Conservation (phyloP, 2,888 invertebrate genomes). For the Hypolimnas misippus region DNA sequence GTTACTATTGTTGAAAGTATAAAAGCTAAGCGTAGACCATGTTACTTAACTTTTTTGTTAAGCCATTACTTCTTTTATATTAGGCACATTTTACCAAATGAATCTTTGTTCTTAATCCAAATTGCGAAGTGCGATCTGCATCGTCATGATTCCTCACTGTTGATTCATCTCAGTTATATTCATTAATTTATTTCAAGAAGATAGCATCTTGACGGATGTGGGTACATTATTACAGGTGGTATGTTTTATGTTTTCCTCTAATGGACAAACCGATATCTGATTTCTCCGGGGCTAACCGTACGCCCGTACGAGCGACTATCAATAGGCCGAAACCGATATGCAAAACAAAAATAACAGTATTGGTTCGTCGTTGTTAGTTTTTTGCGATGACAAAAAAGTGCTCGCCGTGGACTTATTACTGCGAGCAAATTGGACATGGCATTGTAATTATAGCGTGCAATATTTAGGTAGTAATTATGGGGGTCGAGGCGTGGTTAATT, state of each 20-base stretch:
- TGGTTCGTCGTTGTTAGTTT: conserved; percentile 68
- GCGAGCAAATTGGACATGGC: conserved; percentile 70
- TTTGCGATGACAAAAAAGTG: conserved; percentile 65
- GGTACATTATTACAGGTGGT: conserved; percentile 71
- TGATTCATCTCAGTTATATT: conserved; percentile 70
- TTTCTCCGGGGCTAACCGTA: conserved; percentile 51
- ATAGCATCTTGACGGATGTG: conserved; percentile 79
- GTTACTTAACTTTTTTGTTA: conserved; percentile 34
- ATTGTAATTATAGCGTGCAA: conserved; percentile 68
- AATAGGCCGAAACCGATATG: conserved; percentile 71
- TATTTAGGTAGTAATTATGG: conserved; percentile 68
- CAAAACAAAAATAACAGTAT: conserved; percentile 79
- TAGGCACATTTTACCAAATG: conserved; percentile 40
- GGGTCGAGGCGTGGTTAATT: conserved; percentile 57
- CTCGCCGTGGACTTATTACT: conserved; percentile 67
- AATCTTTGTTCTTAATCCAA: conserved; percentile 54
- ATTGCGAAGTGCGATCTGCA: conserved; percentile 65
- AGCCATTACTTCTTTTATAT: conserved; percentile 50
- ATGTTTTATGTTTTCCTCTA: conserved; percentile 75
- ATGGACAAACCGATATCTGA: conserved; percentile 68
- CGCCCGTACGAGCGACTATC: conserved; percentile 57
- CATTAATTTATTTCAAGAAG: conserved; percentile 75
- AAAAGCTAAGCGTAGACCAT: conserved; percentile 8
- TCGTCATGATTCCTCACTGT: conserved; percentile 62
- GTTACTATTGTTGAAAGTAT: neutral